Conservation (phyloP, 2,797 vertebrate genomes). For the Megaceryle alcyon region DNA sequence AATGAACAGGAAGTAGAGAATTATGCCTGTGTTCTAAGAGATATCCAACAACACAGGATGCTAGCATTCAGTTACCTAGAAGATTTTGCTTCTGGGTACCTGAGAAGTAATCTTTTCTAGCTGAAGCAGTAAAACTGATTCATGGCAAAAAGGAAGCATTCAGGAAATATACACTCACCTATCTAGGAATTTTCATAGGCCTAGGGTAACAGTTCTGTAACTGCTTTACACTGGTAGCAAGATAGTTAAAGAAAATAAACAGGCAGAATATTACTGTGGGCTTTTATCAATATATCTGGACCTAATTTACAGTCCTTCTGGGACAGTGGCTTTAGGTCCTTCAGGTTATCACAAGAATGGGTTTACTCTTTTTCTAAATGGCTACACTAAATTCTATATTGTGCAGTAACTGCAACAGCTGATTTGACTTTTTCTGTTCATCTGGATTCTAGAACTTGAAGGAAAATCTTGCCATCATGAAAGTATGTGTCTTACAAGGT, state of each 20-base stretch:
- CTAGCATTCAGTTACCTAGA: neutral
- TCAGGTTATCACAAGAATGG: neutral
- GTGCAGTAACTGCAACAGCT: neutral
- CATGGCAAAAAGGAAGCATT: neutral
- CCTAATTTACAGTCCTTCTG: neutral
- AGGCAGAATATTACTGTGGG: neutral
- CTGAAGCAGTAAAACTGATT: neutral
- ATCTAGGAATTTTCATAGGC: neutral
- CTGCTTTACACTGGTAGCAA: neutral
- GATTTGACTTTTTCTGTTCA: neutral
- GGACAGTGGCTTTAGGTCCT: neutral
- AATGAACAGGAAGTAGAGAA: neutral
- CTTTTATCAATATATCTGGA: neutral
- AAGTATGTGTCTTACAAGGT: neutral
- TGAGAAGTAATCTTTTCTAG: neutral
- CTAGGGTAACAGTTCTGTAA: neutral
- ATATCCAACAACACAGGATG: neutral
- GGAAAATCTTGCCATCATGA: neutral
- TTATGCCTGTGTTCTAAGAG: neutral
- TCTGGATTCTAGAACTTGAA: neutral
- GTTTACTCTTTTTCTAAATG: neutral
- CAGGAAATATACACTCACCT: neutral
- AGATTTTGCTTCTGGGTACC: neutral
- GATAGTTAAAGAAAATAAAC: neutral
- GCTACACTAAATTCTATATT: neutral